Evolutionary conservation across 2,113 vertebrate species (phyloP), one percentile per base, ranked within the genome.

Genomic region (Emydura subglobosa): DNA sequence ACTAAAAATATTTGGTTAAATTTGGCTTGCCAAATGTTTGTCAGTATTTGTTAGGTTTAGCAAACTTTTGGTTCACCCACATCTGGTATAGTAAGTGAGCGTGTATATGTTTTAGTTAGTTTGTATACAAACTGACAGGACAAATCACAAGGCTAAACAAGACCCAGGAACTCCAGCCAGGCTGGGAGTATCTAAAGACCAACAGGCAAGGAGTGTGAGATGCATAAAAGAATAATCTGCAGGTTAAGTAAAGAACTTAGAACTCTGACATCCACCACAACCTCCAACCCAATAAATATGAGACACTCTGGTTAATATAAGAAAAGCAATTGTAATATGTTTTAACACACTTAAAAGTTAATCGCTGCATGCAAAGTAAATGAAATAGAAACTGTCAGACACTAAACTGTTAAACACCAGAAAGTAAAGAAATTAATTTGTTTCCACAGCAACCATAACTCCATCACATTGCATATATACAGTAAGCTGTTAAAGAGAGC

Each of bases 91-190:
- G n/a, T 65, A 80, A 0, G 1, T 61, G n/a, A 42, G 50, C 51
- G 27, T 27, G 31, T 39, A 49, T 22, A 91, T 39, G 87, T 6
- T 85, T 94, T 87, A 53, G 90, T 82, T 76, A 83, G 65, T 12
- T 82, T 51, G 39, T 88, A 61, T 79, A 85, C 91, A 80, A 94
- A 95, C 87, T 13, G 34, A 27, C 42, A 93, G 72, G 83, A 79
- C 6, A 83, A 31, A 84, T 94, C 1, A 0, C 78, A 24, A 86
- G 92, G 57, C 31, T 61, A 85, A 61, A 79, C 44, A 90, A 59
- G 22, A 7, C 49, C 76, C 24, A 11, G 17, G 49, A 39, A 88
- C 57, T 94, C 89, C n/a, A 82, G 80, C 57, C 42, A 94, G 76
- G 49, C 79, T 81, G 79, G 24, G 65, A 81, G 57, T 93, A 90